Evolutionary conservation across 2,113 vertebrate species (phyloP).

Genomic region (Pungitius pungitius): DNA sequence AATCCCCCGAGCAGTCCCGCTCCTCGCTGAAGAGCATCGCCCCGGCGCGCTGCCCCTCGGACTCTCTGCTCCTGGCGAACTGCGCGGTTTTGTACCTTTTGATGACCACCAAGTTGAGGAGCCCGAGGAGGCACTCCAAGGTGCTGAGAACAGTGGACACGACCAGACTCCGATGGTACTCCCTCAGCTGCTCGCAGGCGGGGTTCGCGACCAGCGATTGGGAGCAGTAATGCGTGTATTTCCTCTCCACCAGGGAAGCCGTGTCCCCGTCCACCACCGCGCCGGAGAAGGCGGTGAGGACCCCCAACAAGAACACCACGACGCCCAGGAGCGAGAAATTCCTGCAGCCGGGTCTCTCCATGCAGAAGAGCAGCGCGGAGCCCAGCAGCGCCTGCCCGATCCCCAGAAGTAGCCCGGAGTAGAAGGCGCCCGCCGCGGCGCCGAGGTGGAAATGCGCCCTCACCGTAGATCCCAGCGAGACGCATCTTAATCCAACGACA

Average conservation of each 20-base stretch:
- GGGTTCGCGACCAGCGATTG: slow-evolving; percentile 73
- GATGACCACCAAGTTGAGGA: slow-evolving; percentile 88
- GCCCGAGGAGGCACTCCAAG: slow-evolving; percentile 90
- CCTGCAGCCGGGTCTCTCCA: slow-evolving; percentile 84
- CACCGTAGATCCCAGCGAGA: slow-evolving; percentile 89
- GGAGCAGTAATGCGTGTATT: slow-evolving; percentile 91
- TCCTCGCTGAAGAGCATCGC: slow-evolving; percentile 87
- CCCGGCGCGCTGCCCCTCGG: slow-evolving; percentile 80
- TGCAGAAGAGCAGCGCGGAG: slow-evolving; percentile 87
- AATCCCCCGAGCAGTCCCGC: slow-evolving; percentile 83
- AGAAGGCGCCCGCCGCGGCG: slow-evolving; percentile 90
- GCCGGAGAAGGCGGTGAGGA: slow-evolving; percentile 93
- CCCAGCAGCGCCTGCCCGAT: slow-evolving; percentile 88
- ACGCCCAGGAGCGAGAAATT: slow-evolving; percentile 92
- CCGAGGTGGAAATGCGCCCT: slow-evolving; percentile 90
- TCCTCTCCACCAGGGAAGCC: slow-evolving; percentile 91
- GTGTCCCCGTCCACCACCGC: slow-evolving; percentile 96
- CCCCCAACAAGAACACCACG: slow-evolving; percentile 90
- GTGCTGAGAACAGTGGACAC: slow-evolving; percentile 93
- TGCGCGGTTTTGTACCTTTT: slow-evolving; percentile 88
- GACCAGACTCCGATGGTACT: slow-evolving; percentile 90
- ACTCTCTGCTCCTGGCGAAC: slow-evolving; percentile 81
- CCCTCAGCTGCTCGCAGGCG: slow-evolving; percentile 88
- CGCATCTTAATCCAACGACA: slow-evolving; percentile 91
- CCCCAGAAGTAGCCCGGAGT: slow-evolving; percentile 90